phyloP scores from a whole-genome alignment of 2,113 vertebrate genomes.

The Pristiophorus japonicus region DNA sequence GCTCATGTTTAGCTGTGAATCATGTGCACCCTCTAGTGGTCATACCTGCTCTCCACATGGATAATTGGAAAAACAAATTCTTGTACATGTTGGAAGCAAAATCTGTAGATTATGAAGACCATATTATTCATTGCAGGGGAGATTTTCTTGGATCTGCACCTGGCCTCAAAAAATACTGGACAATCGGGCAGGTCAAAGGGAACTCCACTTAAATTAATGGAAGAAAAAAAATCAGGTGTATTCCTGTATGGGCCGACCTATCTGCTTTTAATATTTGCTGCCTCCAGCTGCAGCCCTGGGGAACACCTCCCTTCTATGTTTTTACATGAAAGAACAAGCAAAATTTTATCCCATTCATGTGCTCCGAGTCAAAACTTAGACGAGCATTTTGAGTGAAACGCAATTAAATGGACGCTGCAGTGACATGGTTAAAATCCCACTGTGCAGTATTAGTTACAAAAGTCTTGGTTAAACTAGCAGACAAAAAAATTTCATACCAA shows the following conservation, averaged over 20 bases:
- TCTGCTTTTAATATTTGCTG: neutral
- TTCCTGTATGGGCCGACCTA: neutral
- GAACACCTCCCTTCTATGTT: neutral
- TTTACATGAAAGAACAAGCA: neutral
- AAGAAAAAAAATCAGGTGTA: neutral
- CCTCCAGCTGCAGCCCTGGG: neutral
- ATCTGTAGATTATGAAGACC: neutral
- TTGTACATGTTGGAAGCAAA: neutral
- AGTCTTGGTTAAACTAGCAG: too few species aligned
- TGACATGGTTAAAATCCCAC: too few species aligned
- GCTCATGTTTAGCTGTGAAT: neutral
- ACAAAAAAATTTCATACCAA: too few species aligned
- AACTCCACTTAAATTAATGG: neutral
- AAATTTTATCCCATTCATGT: too few species aligned
- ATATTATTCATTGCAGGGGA: neutral
- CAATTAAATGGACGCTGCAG: too few species aligned
- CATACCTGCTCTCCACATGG: neutral
- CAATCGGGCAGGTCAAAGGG: neutral
- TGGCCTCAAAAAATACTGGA: neutral
- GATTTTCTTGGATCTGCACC: neutral
- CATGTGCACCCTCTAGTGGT: neutral
- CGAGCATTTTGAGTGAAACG: too few species aligned
- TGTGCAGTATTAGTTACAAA: too few species aligned
- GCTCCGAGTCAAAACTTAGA: too few species aligned
- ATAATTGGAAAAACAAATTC: neutral